phyloP scores from a whole-genome alignment of 2,113 vertebrate genomes.

The Anguilla japonica region DNA sequence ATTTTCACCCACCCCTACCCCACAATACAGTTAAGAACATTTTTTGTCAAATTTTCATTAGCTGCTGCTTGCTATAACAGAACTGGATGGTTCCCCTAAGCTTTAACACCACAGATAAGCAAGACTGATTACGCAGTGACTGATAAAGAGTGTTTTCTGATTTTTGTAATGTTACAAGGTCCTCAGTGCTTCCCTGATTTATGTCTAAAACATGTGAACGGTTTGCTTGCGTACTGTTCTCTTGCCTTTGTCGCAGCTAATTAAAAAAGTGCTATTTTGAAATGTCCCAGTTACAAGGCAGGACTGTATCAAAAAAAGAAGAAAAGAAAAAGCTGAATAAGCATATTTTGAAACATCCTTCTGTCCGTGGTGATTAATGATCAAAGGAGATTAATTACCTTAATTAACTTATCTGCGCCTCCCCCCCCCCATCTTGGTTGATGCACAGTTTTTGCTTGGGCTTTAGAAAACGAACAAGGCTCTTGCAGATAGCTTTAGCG shows the following conservation, averaged over 20 bases:
- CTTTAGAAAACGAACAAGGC: conserved; percentile 17
- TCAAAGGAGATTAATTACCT: conserved; percentile 7
- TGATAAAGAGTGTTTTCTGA: neutral
- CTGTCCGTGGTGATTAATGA: conserved; percentile 13
- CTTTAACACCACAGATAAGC: no score
- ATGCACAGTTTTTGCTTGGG: conserved; percentile 6
- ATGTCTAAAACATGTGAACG: neutral
- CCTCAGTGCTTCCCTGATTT: neutral
- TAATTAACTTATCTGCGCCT: conserved; percentile 11
- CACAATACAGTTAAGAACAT: no score
- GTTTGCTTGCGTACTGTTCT: neutral
- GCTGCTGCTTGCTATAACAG: neutral
- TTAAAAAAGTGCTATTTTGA: neutral
- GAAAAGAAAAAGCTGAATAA: neutral
- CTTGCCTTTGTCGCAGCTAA: neutral
- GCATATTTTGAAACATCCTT: neutral
- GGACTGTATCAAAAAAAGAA: neutral
- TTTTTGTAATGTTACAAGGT: neutral
- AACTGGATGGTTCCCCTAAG: neutral
- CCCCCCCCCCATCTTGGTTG: neutral
- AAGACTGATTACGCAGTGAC: neutral
- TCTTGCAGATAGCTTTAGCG: conserved; percentile 1
- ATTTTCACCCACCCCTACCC: no score
- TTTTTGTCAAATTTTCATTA: neutral
- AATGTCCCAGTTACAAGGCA: neutral